Evolutionary conservation across 2,113 vertebrate species (phyloP).

Genomic region (Syrmaticus mikado): DNA sequence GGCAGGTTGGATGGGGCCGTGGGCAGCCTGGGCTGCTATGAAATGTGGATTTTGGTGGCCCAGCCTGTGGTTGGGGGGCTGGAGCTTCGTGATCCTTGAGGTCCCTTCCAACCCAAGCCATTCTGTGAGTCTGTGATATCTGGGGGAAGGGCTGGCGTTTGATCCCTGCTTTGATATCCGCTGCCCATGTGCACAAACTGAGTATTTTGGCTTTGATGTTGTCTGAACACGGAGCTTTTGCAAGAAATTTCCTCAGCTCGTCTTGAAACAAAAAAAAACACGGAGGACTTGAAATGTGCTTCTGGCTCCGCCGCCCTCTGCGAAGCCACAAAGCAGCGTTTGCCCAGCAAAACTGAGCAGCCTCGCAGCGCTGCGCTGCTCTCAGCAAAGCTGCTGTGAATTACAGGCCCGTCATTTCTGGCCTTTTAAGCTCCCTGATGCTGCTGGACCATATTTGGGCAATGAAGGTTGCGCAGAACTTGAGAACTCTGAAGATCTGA

Average conservation of each 20-base stretch:
- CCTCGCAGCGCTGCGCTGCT: not conserved
- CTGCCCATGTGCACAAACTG: not conserved
- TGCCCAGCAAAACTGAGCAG: accelerated
- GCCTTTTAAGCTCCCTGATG: not conserved
- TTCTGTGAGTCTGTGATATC: not conserved
- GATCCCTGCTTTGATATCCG: not conserved
- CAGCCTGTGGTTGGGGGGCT: too few species aligned
- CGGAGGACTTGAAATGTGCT: not conserved
- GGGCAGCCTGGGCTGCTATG: too few species aligned
- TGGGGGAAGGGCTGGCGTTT: not conserved
- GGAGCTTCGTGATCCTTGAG: too few species aligned
- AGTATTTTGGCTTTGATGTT: not conserved
- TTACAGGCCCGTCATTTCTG: accelerated
- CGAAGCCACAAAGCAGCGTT: accelerated
- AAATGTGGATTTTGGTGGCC: too few species aligned
- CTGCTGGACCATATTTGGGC: slow-evolving; percentile 37
- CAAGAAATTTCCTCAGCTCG: not conserved
- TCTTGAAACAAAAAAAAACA: accelerated
- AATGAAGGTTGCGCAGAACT: not conserved
- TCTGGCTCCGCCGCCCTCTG: not conserved
- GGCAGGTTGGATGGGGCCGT: too few species aligned
- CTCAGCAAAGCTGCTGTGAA: accelerated
- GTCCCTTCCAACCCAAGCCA: too few species aligned
- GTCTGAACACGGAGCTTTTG: not conserved
- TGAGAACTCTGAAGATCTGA: accelerated